Base-by-base conservation (phyloP, 2,888 invertebrate species). In the Napeogenes sylphis region DNA sequence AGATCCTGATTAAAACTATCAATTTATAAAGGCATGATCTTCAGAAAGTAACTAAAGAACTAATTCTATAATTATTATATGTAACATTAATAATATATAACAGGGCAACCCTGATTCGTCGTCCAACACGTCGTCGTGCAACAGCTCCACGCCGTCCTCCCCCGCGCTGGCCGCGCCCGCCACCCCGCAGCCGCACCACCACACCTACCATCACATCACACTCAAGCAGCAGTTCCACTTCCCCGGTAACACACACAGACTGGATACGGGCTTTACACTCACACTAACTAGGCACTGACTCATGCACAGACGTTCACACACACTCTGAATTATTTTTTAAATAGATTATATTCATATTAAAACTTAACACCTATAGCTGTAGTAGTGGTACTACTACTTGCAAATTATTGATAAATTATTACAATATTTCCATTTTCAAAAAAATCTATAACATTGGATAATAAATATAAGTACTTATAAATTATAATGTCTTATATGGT, bases 101-200 rank as follows among this genome's bases (percentile, higher is more conserved):
- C 85, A 93, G 93, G 92, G 88, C 70, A 91, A 93, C 58, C 95
- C 94, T 33, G 97, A 97, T 86, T 97, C 96, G 70, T 96, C 97
- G 84, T 98, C 98, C 53, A 97, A 96, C 81, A 97, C 97, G 61
- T 98, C 98, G 61, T 98, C 98, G 83, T 98, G 98, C 91, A 98
- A 98, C 88, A 98, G 97, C 82, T 98, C 98, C 63, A 97, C 98
- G 67, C 98, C 98, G 68, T 98, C 98, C 73, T 98, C 97, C 79
- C 98, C 99, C 58, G 98, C 97, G 73, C 91, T 94, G 73, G 90
- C 91, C 77, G 92, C 89, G 77, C 90, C 87, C 79, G 87, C 83
- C 71, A 76, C 80, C 61, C 76, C 78, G 65, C 80, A 85, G 78
- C 96, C 78, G 95, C 95, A 87, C 95, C 71, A 68, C 64, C 62